A percentile compares a stretch with the other conserved stretches of the same genome.
Conservation (phyloP, 2,797 vertebrate species). For the Micromesistius poutassou region DNA sequence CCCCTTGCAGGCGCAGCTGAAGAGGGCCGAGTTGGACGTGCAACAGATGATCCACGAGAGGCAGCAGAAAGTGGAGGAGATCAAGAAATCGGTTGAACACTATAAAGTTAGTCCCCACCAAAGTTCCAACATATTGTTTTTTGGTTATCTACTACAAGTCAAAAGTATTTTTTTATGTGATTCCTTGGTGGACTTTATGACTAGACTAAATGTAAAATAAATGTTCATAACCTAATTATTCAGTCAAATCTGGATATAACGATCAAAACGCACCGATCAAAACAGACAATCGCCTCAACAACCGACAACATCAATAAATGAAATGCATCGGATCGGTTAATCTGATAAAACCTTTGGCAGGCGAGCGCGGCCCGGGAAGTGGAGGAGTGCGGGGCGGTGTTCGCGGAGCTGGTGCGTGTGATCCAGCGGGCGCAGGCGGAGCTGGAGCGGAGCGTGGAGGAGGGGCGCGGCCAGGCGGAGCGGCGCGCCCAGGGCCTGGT, state of each 20-base stretch:
- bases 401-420: slow-evolving; percentile 68
- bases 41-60: slow-evolving; percentile 78
- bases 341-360: slow-evolving; percentile 34
- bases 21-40: slow-evolving; percentile 71
- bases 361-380: slow-evolving; percentile 66
- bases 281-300: not conserved
- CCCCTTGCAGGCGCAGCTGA: slow-evolving; percentile 65
- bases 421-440: slow-evolving; percentile 72
- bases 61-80: slow-evolving; percentile 71
- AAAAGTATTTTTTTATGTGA: not conserved
- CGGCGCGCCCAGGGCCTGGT: slow-evolving; percentile 61
- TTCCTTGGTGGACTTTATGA: not conserved
- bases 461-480: slow-evolving; percentile 69
- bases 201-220: not conserved
- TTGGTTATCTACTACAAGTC: not conserved
- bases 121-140: not conserved
- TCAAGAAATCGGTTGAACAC: slow-evolving; percentile 67
- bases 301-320: not conserved
- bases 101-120: slow-evolving; percentile 65
- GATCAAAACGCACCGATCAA: not conserved
- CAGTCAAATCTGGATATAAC: not conserved
- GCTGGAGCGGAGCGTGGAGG: slow-evolving; percentile 63
- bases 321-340: not conserved
- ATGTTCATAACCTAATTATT: not conserved
- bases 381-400: slow-evolving; percentile 69